A percentile compares a stretch with the other conserved stretches of the same genome.
These are phyloP conservation scores for Coendou prehensilis DNA, from an alignment of 2,797 vertebrate genomes.

Conservation along the genomic window DNA sequence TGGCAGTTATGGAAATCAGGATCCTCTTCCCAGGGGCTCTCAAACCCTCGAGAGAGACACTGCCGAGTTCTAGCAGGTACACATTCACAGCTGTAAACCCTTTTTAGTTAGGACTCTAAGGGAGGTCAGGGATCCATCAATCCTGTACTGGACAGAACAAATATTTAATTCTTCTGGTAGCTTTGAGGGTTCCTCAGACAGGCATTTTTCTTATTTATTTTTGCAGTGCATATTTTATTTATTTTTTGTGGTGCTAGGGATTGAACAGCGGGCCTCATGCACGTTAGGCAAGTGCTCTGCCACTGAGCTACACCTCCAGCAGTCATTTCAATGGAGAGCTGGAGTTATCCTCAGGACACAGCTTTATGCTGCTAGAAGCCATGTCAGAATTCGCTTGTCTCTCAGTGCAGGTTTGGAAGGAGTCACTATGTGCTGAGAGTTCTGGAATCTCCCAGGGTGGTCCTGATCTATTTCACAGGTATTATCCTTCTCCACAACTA, in stretches of 20 bases:
- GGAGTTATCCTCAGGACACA: background rate
- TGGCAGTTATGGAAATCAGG: background rate
- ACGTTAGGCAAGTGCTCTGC: background rate
- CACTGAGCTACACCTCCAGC: background rate
- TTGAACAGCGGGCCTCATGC: background rate
- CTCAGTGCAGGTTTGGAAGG: background rate
- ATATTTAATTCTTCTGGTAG: background rate
- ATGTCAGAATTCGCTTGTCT: background rate
- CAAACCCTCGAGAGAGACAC: background rate
- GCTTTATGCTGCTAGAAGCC: background rate
- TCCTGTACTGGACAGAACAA: background rate
- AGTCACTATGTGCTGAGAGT: background rate
- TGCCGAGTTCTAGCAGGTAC: background rate
- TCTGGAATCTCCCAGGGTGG: background rate
- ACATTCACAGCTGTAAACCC: background rate
- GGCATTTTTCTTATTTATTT: background rate
- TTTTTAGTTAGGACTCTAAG: background rate
- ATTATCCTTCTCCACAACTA: conserved; percentile 13
- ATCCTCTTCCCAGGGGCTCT: background rate
- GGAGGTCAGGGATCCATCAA: background rate
- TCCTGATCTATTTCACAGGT: background rate
- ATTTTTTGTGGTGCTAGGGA: background rate
- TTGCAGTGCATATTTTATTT: background rate
- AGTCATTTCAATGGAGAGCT: background rate
- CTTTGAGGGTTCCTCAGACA: background rate